Base-by-base conservation (phyloP, 2,888 invertebrate species). In the Leucoma salicis region DNA sequence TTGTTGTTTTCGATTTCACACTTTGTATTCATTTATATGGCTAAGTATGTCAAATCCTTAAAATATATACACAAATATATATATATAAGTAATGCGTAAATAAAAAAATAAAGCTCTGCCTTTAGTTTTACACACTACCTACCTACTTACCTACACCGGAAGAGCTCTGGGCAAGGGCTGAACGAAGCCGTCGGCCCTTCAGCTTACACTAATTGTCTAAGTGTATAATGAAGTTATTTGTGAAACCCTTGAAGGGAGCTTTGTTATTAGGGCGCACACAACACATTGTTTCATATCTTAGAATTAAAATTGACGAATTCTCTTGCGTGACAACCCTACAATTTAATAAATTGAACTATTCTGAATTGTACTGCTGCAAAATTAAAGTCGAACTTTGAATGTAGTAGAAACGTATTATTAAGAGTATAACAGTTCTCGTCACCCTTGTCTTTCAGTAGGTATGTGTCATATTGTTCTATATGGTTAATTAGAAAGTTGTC, bases 121-220 rank as follows among this genome's bases (percentile, higher is more conserved):
- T 62, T 66, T 68, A 70, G 69, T n/a, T n/a, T n/a, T n/a, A n/a
- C n/a, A n/a, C n/a, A n/a, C n/a, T n/a, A n/a, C n/a, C n/a, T n/a
- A n/a, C n/a, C n/a, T n/a, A 21, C n/a, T 4, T 27, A 27, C 10
- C 66, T 53, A 71, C 69, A 63, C 68, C 79, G 84, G 85, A 83
- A 84, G 57, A 67, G 77, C 81, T 69, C 63, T 71, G 70, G 78
- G 82, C 70, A 70, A 27, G 15, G 15, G 13, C 36, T 45, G 32
- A 32, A 69, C 70, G 74, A 62, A 65, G 46, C 55, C 58, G 60
- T 57, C 54, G 60, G 69, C 81, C 71, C 65, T 73, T 53, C 53
- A 71, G 84, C 79, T 74, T 85, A 84, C 87, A 86, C 78, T 87
- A 85, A 87, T 87, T 87, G 85, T 86, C 78, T 86, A 87, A 87